Evolutionary conservation across 2,888 invertebrate species (phyloP).

Genomic region (Tortrix viridana): DNA sequence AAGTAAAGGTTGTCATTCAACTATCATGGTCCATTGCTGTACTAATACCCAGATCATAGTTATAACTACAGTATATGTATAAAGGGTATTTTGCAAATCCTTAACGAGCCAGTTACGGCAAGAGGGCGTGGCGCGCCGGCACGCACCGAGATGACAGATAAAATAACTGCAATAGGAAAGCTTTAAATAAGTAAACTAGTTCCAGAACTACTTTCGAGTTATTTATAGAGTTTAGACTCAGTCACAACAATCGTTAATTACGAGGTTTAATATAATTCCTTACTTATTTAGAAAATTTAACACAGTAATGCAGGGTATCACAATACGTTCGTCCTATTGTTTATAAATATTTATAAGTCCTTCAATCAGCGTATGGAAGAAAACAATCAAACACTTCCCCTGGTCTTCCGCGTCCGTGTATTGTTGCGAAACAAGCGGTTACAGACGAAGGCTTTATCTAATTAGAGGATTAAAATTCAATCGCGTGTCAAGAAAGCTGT

Average conservation of each 20-base stretch:
- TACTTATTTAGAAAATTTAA: not conserved
- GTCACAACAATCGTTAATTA: conserved; percentile 15
- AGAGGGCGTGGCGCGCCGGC: conserved; percentile 50
- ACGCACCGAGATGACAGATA: conserved; percentile 56
- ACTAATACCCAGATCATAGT: not conserved
- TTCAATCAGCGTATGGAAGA: conserved; percentile 27
- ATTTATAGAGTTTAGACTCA: conserved; percentile 26
- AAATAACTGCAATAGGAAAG: conserved; percentile 45
- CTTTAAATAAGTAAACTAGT: conserved; percentile 44
- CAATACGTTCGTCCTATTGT: conserved; percentile 27
- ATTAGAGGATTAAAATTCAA: conserved; percentile 17
- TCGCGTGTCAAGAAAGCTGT: conserved; percentile 9
- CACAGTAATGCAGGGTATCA: not conserved
- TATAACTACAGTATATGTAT: conserved; percentile 11
- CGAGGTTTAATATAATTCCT: no score
- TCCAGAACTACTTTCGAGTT: conserved; percentile 38
- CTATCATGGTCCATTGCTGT: no score
- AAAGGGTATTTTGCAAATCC: conserved; percentile 33
- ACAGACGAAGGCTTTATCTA: conserved; percentile 17
- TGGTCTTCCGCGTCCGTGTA: conserved; percentile 35
- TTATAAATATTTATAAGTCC: conserved; percentile 25
- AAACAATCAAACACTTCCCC: conserved; percentile 38
- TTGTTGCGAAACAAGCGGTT: conserved; percentile 23
- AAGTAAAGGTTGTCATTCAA: no score
- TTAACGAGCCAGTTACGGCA: conserved; percentile 16